Evolutionary conservation across 2,888 invertebrate species (phyloP), one percentile per base, ranked within the genome.

Genomic region (Lasioglossum oenotherae): DNA sequence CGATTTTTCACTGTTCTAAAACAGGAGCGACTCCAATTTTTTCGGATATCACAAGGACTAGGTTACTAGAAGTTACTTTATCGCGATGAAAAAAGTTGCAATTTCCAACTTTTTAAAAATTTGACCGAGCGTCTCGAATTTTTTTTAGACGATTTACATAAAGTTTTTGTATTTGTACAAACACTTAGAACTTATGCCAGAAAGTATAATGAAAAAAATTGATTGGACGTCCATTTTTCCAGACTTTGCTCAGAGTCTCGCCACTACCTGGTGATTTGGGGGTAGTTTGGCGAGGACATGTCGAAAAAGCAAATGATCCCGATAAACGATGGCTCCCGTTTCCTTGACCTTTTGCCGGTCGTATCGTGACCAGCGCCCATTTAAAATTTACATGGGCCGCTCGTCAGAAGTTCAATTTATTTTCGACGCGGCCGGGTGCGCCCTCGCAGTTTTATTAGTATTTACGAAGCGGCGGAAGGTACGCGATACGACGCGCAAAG

Each of bases 371-470:
- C 49, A 23, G 19, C 35, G 35, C 4, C n/a, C 27, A 41, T 79
- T 73, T 73, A 79, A 84, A 81, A 87, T 87, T 87, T 77, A 78
- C 83, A 71, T 60, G 87, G 71, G 71, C 53, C 57, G 71, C 53
- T 74, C 83, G 78, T 81, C 75, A 83, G 75, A 41, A 78, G 31
- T 92, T 91, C 91, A 91, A 91, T 92, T 91, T 92, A 91, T 92
- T 87, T 88, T 76, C 83, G 87, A 90, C 82, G 83, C 86, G 72
- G 75, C 86, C 87, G 31, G 64, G 49, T 69, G 74, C 85, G 74
- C 80, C 72, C 80, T 79, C 80, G 84, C 85, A 79, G 86, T 90
- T 92, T 91, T 92, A 92, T 91, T 89, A 90, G 89, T 91, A 86
- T 92, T 91, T 92, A 91, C 89, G 87, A 72, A 86, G 79, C 82